Conservation (phyloP, 2,113 vertebrate species). For the Caretta caretta region DNA sequence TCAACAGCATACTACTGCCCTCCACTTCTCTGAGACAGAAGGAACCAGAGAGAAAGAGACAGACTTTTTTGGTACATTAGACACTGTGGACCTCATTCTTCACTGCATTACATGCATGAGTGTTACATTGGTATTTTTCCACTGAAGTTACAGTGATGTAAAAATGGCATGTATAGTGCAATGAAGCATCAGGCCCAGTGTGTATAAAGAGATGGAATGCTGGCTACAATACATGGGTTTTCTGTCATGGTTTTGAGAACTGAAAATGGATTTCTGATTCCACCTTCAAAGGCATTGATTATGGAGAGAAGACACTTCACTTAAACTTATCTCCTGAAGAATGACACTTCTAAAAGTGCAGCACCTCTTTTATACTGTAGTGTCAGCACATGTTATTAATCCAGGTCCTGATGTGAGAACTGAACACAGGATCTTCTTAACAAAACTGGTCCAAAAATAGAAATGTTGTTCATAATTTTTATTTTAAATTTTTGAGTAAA, state of each 20-base stretch:
- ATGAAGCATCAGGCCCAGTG: neutral
- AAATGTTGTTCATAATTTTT: neutral
- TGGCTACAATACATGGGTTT: neutral
- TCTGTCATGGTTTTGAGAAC: neutral
- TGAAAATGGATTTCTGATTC: neutral
- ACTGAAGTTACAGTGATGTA: neutral
- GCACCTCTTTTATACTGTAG: accelerated
- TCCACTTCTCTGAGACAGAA: neutral
- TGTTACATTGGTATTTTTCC: neutral
- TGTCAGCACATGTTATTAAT: neutral
- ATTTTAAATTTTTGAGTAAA: neutral
- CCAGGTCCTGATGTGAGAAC: neutral
- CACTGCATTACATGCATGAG: neutral
- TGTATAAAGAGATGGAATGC: neutral
- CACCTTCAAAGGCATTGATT: neutral
- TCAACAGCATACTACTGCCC: neutral
- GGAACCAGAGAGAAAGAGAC: neutral
- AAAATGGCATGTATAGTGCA: neutral
- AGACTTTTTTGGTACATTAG: neutral
- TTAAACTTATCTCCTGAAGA: neutral
- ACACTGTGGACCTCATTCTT: neutral
- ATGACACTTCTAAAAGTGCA: neutral
- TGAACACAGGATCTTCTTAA: neutral
- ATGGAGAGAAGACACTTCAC: neutral
- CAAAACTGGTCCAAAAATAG: neutral